A percentile compares a stretch with the other conserved stretches of the same genome.
These are phyloP conservation scores for Aptenodytes forsteri DNA, from an alignment of 2,113 vertebrate species.

Conservation along the genomic window DNA sequence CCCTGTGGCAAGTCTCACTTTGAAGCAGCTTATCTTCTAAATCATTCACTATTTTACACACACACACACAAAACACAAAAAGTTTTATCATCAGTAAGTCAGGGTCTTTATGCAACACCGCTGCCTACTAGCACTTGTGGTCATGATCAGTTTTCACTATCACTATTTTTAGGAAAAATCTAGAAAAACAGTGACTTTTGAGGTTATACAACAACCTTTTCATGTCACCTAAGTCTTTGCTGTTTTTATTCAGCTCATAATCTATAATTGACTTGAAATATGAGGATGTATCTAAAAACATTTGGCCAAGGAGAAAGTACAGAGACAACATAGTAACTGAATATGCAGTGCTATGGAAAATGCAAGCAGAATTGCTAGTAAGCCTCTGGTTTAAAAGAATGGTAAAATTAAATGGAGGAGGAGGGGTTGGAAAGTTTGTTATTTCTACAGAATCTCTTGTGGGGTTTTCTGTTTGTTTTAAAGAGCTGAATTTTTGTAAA, in stretches of 20 bases:
- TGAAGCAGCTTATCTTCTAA: constrained; percentile 88
- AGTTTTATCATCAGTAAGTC: neutral
- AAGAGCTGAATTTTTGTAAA: neutral
- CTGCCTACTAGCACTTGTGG: neutral
- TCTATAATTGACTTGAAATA: neutral
- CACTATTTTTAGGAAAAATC: neutral
- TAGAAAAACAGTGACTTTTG: neutral
- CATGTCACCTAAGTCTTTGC: neutral
- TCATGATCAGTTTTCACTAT: neutral
- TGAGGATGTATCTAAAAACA: neutral
- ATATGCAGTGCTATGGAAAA: neutral
- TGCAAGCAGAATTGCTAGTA: neutral
- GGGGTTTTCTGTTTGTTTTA: neutral
- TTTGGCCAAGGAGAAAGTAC: neutral
- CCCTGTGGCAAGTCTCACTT: constrained; percentile 79
- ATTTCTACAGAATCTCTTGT: neutral
- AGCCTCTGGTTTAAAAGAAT: neutral
- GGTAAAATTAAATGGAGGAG: neutral
- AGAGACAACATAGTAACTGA: neutral
- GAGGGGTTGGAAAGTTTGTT: neutral
- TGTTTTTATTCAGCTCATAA: neutral
- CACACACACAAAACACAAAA: neutral
- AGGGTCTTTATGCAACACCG: neutral
- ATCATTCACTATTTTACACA: constrained; percentile 76
- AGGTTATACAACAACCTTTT: neutral